Conservation (phyloP, 2,888 invertebrate genomes). For the Alentia gelatinosa region DNA sequence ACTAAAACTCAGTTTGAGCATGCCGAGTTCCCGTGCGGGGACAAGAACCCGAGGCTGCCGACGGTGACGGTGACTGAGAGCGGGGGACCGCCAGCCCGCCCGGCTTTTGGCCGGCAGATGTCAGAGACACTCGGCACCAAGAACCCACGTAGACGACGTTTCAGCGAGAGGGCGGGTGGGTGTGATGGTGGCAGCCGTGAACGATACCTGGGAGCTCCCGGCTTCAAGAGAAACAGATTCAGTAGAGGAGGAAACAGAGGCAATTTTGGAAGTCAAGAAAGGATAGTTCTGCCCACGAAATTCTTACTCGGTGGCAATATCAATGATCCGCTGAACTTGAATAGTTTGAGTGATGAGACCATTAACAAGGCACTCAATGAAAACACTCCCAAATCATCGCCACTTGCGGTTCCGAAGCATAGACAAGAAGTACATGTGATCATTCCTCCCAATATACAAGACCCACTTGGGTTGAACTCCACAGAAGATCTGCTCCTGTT, state of each 20-base stretch:
- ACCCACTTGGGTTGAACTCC: conserved; percentile 90
- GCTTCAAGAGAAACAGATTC: conserved; percentile 39
- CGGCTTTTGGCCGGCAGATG: not conserved
- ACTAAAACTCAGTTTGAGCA: conserved; percentile 72
- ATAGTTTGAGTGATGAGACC: conserved; percentile 86
- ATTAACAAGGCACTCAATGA: conserved; percentile 84
- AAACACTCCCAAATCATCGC: conserved; percentile 95
- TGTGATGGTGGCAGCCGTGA: not conserved
- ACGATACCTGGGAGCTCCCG: conserved; percentile 20
- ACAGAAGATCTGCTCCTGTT: conserved; percentile 71
- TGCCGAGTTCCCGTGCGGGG: conserved; percentile 80
- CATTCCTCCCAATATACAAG: conserved; percentile 94
- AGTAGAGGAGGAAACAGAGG: conserved; percentile 29
- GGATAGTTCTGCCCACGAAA: conserved; percentile 92
- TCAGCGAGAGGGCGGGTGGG: conserved; percentile 32
- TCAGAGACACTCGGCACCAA: not conserved
- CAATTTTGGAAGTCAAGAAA: conserved; percentile 27
- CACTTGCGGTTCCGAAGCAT: conserved; percentile 85
- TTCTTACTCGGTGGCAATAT: conserved; percentile 97
- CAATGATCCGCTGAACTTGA: conserved; percentile 95
- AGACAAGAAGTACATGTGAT: conserved; percentile 94
- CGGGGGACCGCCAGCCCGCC: not conserved
- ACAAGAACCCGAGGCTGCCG: conserved; percentile 74
- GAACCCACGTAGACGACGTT: not conserved
- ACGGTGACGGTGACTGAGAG: not conserved